Evolutionary conservation across 2,113 vertebrate species (phyloP), one percentile per base, ranked within the genome.

Genomic region (Mormyrus iriodes): DNA sequence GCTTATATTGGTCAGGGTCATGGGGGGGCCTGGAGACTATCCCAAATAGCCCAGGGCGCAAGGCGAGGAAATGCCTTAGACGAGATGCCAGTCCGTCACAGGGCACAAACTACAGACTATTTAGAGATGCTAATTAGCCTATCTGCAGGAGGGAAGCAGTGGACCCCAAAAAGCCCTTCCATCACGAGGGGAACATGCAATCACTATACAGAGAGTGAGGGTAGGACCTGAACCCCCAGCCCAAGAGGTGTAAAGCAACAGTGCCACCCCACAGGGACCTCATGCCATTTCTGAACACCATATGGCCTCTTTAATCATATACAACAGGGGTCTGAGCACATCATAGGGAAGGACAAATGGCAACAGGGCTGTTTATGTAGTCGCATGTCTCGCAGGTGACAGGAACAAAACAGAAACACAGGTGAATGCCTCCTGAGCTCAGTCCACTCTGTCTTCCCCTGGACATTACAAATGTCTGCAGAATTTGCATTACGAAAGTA

Each of bases 251-350:
- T 79, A 17, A 39, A 42, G 35, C 73, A 79, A 42, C 15, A 42
- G 35, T 42, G 73, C 6, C 17, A 79, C 73, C 73, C 73, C 35
- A 79, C 73, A 42, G 35, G 42, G 73, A 42, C 35, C 19, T 27
- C 73, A 42, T 79, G 73, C 31, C 19, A 4, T 79, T 42, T 39
- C 17, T 39, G 31, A 79, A 79, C 39, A 31, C 73, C 73, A 79
- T 79, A 79, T 79, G 73, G 73, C 35, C 73, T 39, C 17, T 79
- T 79, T 79, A 79, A 79, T 79, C 73, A 79, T 42, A 79, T 42
- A 79, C 35, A 79, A 79, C 73, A 42, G 73, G 73, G 73, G 73
- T 79, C 73, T 79, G 73, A 79, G 73, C 73, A 42, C 31, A 79
- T 79, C 73, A 42, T 42, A 19, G 19, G 73, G 73, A 35, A 79